These are phyloP conservation scores for Ceratina japonica DNA, from an alignment of 1,140 invertebrate species.

Conservation along the genomic window DNA sequence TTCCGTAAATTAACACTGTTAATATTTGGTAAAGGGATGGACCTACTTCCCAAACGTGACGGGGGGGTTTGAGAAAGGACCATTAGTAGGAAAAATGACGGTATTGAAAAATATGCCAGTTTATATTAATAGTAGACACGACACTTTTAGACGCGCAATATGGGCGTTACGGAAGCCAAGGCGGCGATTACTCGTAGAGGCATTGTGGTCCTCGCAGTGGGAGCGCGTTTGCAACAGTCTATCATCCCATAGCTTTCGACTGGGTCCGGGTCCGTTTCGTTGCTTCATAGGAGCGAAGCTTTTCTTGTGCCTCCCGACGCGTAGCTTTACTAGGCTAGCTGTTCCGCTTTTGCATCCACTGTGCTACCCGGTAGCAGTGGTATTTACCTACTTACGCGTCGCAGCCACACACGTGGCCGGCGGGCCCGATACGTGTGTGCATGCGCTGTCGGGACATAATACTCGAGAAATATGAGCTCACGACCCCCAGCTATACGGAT, in stretches of 20 bases:
- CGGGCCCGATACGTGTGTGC: slow-evolving; percentile 54
- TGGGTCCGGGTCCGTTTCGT: slow-evolving; percentile 36
- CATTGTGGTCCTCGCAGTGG: slow-evolving; percentile 66
- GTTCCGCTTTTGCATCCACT: slow-evolving; percentile 41
- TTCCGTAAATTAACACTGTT: too few relatives aligned
- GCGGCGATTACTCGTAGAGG: slow-evolving; percentile 46
- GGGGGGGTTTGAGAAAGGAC: slow-evolving; percentile 26
- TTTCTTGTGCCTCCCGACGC: slow-evolving; percentile 50
- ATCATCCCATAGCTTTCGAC: slow-evolving; percentile 37
- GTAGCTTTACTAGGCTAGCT: slow-evolving; percentile 27
- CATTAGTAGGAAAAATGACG: slow-evolving; percentile 6
- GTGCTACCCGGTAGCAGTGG: slow-evolving; percentile 45
- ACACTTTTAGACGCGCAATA: slow-evolving; percentile 27
- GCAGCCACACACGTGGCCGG: slow-evolving; percentile 55
- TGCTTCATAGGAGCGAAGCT: slow-evolving; percentile 1
- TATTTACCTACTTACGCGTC: slow-evolving; percentile 61
- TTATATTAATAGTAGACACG: slow-evolving; percentile 65
- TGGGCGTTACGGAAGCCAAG: slow-evolving; percentile 62
- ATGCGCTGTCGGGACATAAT: slow-evolving; percentile 66
- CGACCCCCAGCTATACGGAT: slow-evolving; percentile 68
- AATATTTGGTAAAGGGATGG: too few relatives aligned
- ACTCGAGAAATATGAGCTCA: slow-evolving; percentile 73
- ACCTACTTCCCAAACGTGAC: slow-evolving; percentile 13
- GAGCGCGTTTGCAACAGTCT: slow-evolving; percentile 54
- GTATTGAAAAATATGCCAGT: slow-evolving; percentile 41